Conservation (phyloP, 2,797 vertebrate species). For the Momotus momota region DNA sequence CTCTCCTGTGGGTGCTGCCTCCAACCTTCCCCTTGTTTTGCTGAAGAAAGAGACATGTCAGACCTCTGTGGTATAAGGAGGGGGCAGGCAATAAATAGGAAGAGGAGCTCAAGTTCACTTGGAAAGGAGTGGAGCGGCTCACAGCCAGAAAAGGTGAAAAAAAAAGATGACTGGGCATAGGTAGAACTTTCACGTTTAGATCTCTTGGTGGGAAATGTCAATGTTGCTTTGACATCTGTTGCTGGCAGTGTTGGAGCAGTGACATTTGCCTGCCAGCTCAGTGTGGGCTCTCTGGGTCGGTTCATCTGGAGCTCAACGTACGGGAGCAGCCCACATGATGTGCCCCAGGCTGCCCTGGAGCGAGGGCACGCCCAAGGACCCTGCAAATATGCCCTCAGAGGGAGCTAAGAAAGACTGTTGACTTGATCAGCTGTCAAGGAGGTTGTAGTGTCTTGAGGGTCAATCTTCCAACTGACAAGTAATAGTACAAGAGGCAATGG, state of each 20-base stretch:
- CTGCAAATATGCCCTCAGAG: not conserved
- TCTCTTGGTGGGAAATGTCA: accelerated
- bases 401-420: accelerated
- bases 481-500: not conserved
- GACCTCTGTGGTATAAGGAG: accelerated
- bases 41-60: accelerated
- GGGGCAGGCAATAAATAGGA: not conserved
- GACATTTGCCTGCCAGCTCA: accelerated
- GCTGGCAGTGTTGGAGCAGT: accelerated
- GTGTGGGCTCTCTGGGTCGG: not conserved
- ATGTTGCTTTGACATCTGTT: accelerated
- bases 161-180: accelerated
- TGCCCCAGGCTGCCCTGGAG: not conserved
- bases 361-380: accelerated
- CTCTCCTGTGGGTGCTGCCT: not conserved
- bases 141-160: not conserved
- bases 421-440: accelerated
- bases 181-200: accelerated
- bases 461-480: not conserved
- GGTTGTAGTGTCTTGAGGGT: not conserved
- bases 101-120: not conserved
- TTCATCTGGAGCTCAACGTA: accelerated
- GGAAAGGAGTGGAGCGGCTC: not conserved
- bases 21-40: accelerated
- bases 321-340: accelerated